phyloP scores from a whole-genome alignment of 2,888 invertebrate genomes.

The Amphipyra berbera region DNA sequence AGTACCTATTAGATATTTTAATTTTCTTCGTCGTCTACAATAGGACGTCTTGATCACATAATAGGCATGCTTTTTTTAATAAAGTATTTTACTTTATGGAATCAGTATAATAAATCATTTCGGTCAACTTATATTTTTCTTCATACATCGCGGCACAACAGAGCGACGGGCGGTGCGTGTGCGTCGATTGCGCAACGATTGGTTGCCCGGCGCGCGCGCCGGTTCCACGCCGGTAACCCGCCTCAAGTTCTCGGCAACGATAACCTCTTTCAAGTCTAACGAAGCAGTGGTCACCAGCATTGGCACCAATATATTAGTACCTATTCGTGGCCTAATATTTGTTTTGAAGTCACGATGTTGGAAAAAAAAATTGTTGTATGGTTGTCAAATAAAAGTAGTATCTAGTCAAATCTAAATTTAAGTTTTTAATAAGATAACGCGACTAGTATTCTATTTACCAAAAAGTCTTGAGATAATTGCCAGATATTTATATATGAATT shows the following conservation, averaged over 20 bases:
- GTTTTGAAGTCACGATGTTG: not conserved
- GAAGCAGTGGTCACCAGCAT: slow-evolving; percentile 21
- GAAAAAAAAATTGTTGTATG: too few relatives aligned
- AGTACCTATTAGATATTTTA: too few relatives aligned
- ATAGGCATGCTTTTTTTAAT: too few relatives aligned
- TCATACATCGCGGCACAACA: slow-evolving; percentile 42
- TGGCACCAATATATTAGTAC: slow-evolving; percentile 9
- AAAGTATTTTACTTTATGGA: not conserved
- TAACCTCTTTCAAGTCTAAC: slow-evolving; percentile 76
- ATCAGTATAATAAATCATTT: slow-evolving; percentile 14
- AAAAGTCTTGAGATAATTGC: slow-evolving; percentile 1
- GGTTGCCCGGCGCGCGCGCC: slow-evolving; percentile 65
- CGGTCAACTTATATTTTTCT: slow-evolving; percentile 22
- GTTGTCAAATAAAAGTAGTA: too few relatives aligned
- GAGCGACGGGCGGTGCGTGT: slow-evolving; percentile 58
- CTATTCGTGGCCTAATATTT: slow-evolving; percentile 4
- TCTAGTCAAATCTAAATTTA: too few relatives aligned
- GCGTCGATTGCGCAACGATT: slow-evolving; percentile 79
- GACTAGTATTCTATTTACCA: not conserved
- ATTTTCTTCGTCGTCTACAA: too few relatives aligned
- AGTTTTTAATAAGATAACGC: too few relatives aligned
- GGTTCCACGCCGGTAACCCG: slow-evolving; percentile 70
- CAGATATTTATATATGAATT: slow-evolving; percentile 27
- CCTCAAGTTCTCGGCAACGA: slow-evolving; percentile 85
- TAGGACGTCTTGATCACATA: too few relatives aligned